phyloP scores from a whole-genome alignment of 1,140 invertebrate species.

The Melanaphis sacchari region DNA sequence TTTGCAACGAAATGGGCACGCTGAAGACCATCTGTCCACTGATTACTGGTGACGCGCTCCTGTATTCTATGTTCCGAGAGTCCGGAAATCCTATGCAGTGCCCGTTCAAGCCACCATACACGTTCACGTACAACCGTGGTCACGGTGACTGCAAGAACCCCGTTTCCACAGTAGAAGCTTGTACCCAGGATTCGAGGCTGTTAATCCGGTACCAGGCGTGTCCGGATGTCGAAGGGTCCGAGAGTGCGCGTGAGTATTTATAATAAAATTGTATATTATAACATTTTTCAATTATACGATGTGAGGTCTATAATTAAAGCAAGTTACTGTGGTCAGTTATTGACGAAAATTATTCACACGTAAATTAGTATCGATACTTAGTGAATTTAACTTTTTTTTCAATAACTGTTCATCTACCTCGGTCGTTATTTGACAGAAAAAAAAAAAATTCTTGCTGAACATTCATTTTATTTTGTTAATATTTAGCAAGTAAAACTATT shows the following conservation, averaged over 20 bases:
- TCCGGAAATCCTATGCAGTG: conserved; percentile 73
- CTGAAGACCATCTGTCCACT: conserved; percentile 70
- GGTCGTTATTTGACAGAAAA: background rate
- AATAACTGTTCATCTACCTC: background rate
- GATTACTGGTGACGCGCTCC: conserved; percentile 75
- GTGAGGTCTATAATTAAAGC: background rate
- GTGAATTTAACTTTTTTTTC: background rate
- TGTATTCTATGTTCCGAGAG: conserved; percentile 78
- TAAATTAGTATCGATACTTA: background rate
- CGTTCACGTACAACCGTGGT: conserved; percentile 79
- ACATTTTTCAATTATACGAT: no score
- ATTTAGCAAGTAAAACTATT: background rate
- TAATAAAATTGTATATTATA: background rate
- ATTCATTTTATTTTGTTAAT: background rate
- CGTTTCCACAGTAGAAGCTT: conserved; percentile 70
- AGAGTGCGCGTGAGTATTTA: conserved; percentile 74
- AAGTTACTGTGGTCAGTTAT: background rate
- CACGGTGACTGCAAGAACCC: conserved; percentile 80
- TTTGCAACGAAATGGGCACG: conserved; percentile 67
- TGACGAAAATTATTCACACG: no score
- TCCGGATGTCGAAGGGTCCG: conserved; percentile 70
- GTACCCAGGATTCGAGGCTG: conserved; percentile 70
- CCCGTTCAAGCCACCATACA: conserved; percentile 78
- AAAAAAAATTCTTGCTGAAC: background rate
- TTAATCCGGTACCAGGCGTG: conserved; percentile 74